Percentiles rank a stretch among this genome's conserved stretches.
phyloP scores from a whole-genome alignment of 2,797 vertebrate genomes.

The Rhynchonycteris naso region DNA sequence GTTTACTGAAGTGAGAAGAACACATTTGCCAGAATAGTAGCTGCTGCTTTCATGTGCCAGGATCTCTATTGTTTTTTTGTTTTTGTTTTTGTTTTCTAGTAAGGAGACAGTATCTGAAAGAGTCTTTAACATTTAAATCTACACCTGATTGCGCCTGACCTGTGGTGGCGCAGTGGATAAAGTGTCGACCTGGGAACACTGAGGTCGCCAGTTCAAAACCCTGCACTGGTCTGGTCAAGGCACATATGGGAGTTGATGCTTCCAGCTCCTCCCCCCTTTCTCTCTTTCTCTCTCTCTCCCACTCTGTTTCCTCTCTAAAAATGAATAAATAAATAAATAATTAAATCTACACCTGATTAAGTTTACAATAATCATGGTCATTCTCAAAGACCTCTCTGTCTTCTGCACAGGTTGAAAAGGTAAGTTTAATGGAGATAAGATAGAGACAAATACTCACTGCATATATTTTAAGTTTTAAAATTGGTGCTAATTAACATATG shows the following conservation, averaged over 20 bases:
- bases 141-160: background rate
- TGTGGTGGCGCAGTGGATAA: no score
- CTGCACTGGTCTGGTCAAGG: no score
- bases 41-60: background rate
- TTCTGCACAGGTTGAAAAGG: background rate
- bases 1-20: background rate
- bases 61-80: background rate
- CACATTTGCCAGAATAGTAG: background rate
- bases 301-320: no score
- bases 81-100: background rate
- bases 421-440: background rate
- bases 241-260: no score
- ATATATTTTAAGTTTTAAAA: background rate
- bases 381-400: background rate
- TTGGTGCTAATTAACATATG: background rate
- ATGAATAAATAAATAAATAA: no score
- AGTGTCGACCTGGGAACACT: no score
- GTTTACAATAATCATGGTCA: background rate
- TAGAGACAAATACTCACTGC: background rate
- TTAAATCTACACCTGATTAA: background rate
- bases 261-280: no score
- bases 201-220: no score
- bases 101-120: background rate
- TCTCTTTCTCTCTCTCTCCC: no score
- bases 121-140: slow-evolving; percentile 30